phyloP scores from a whole-genome alignment of 2,113 vertebrate species.

The Eurystomus gularis region DNA sequence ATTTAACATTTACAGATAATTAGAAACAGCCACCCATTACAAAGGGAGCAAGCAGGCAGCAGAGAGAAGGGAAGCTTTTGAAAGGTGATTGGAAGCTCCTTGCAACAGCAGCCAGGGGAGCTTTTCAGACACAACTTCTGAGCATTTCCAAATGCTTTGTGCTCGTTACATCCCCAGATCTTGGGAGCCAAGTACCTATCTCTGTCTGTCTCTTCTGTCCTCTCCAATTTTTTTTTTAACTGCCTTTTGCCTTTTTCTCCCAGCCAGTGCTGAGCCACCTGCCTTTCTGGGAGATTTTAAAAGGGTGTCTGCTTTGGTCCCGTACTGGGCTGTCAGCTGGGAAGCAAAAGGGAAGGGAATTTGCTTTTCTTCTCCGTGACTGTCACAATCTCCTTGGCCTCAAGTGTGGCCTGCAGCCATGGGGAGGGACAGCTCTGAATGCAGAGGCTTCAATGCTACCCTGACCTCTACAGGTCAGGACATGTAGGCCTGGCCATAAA shows the following conservation, averaged over 20 bases:
- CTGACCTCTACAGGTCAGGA: not conserved
- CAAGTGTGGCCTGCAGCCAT: not conserved
- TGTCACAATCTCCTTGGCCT: not conserved
- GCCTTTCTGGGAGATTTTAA: not conserved
- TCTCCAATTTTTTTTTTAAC: not conserved
- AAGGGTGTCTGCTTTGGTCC: not conserved
- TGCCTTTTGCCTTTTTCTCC: not conserved
- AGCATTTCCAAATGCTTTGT: constrained; percentile 35
- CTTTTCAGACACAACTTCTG: constrained; percentile 64
- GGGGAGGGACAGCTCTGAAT: not conserved
- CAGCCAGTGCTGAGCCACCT: not conserved
- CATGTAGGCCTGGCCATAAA: not conserved
- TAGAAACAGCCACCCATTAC: constrained; percentile 59
- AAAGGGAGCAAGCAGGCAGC: constrained; percentile 2
- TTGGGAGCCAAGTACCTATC: not conserved
- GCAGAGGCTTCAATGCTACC: not conserved
- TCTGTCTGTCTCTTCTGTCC: not conserved
- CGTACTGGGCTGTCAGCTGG: not conserved
- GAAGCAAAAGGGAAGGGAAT: not conserved
- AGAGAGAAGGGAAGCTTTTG: constrained; percentile 39
- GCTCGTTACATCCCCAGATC: not conserved
- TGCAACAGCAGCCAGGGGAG: constrained; percentile 51
- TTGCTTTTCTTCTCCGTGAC: not conserved
- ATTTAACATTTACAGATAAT: constrained; percentile 72
- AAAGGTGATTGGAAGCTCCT: constrained; percentile 46